Base-by-base conservation (phyloP, 1,140 invertebrate species). In the Sycophaga agraensis region DNA sequence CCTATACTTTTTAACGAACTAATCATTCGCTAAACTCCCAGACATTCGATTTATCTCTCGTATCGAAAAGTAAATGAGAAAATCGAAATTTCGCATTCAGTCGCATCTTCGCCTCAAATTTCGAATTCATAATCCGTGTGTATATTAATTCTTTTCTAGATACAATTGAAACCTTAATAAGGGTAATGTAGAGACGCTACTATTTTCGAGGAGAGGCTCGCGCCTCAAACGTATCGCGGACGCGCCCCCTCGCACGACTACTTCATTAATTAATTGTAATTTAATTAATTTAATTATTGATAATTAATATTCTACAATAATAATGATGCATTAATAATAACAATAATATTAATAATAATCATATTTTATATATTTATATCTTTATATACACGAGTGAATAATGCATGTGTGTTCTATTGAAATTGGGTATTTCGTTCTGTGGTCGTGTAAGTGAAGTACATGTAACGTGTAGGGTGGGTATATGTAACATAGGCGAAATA, bases 311-410 rank as follows among this genome's bases (percentile, higher is more conserved):
- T 45, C 45, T 28, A 45, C 35, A 40, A 53, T 60, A 60, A 60
- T 60, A 45, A 45, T 59, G 48, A 43, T 34, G n/a, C 8, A 45
- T 43, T 59, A 24, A 53, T 59, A 35, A 53, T 59, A 60, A 60
- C 21, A 53, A 60, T 60, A 53, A 48, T 59, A 6, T 59, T 28
- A 57, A 46, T 51, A 31, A 63, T 63, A 66, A 37, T 62, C 26
- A 49, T 48, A 51, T 51, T 67, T 49, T 56, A 51, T 59, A 58
- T 48, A 40, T 53, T 53, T 66, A 59, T 59, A 60, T 67, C 46
- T 46, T 21, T 65, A 63, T 48, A 37, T 57, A 53, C 50, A 51
- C 60, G 45, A 58, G 45, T 35, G 12, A 37, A 4, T 50, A 35
- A 46, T 53, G 46, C 26, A 48, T 11, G 43, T 59, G 48, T 63